Evolutionary conservation across 2,888 invertebrate genomes (phyloP).

Genomic region (Hoplodrina blanda): DNA sequence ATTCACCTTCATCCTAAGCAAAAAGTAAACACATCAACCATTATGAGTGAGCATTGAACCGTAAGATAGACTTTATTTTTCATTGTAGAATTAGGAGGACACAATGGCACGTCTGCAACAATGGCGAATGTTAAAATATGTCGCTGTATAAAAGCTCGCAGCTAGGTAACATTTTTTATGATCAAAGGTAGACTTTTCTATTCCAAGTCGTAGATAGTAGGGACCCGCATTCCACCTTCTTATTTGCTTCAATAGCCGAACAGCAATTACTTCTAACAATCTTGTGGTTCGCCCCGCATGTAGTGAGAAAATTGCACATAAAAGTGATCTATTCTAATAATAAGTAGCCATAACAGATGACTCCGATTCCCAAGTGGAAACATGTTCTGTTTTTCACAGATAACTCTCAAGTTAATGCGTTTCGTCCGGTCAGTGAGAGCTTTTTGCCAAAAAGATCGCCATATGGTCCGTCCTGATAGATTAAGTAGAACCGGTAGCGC

Average conservation of each 20-base stretch:
- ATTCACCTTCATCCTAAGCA: constrained; percentile 82
- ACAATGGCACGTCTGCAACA: constrained; percentile 84
- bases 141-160: constrained; percentile 75
- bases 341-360: constrained; percentile 74
- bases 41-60: constrained; percentile 88
- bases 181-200: constrained; percentile 66
- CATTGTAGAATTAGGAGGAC: constrained; percentile 83
- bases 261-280: constrained; percentile 87
- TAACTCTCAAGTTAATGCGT: constrained; percentile 70
- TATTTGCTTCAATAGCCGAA: constrained; percentile 79
- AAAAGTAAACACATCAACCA: constrained; percentile 86
- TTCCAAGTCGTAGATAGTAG: constrained; percentile 70
- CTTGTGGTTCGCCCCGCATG: constrained; percentile 87
- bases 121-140: constrained; percentile 84
- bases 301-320: constrained; percentile 84
- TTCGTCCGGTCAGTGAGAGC: constrained; percentile 80
- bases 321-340: constrained; percentile 85
- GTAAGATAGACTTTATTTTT: constrained; percentile 84
- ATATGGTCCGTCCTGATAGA: constrained; percentile 78
- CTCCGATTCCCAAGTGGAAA: constrained; percentile 77
- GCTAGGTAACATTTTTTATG: constrained; percentile 76
- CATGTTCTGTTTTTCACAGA: constrained; percentile 74
- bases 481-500: constrained; percentile 78
- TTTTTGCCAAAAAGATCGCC: constrained; percentile 65
- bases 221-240: constrained; percentile 82